phyloP scores from a whole-genome alignment of 2,113 vertebrate genomes.

The Zootoca vivipara region DNA sequence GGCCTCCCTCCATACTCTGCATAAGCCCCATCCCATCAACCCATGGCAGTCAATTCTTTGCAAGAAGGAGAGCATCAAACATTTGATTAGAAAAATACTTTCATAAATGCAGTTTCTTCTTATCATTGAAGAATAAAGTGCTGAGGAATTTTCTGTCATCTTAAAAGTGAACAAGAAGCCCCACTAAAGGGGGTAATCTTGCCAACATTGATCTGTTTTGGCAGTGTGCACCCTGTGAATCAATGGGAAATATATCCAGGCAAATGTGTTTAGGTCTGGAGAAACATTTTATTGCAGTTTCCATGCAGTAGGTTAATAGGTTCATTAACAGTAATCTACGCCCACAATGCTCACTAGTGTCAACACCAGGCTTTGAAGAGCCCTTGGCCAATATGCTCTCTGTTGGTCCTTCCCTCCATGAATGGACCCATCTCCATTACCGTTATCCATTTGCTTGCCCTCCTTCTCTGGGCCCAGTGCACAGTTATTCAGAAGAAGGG shows the following conservation, averaged over 20 bases:
- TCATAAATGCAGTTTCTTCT: neutral
- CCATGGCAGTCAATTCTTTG: neutral
- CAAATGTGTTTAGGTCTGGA: neutral
- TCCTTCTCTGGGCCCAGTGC: too few relatives aligned
- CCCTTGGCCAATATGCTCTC: neutral
- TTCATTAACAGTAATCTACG: neutral
- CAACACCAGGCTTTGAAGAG: neutral
- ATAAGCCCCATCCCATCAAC: neutral
- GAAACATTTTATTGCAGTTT: neutral
- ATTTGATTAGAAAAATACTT: neutral
- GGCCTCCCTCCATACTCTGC: neutral
- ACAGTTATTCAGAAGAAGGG: too few relatives aligned
- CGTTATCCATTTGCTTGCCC: neutral
- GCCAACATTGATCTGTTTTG: neutral
- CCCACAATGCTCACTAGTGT: neutral
- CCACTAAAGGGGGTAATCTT: neutral
- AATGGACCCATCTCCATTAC: neutral
- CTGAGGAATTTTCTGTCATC: neutral
- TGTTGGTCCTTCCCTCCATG: neutral
- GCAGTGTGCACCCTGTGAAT: neutral
- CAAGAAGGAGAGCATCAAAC: neutral
- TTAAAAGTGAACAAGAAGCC: neutral
- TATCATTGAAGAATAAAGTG: neutral
- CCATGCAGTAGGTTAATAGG: neutral
- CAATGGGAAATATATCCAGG: neutral